Evolutionary conservation across 1,140 invertebrate genomes (phyloP).

Genomic region (Aradophagus sp.): DNA sequence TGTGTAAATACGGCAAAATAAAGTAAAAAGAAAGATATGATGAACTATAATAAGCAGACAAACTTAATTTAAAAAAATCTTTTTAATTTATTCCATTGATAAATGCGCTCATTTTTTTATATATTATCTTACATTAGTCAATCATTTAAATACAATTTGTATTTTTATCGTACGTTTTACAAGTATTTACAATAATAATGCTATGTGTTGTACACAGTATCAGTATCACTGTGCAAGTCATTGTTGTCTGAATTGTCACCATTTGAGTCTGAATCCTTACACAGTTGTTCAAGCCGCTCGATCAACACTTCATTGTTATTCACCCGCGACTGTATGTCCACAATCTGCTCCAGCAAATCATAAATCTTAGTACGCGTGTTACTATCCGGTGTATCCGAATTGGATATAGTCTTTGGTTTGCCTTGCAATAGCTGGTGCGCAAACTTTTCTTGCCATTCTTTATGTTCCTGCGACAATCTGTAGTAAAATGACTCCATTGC

Average conservation of each 20-base stretch:
- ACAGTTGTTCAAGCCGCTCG: conserved; percentile 55
- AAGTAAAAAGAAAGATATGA: no score
- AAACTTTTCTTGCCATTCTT: conserved; percentile 66
- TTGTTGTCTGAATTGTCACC: conserved; percentile 10
- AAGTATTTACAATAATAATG: conserved; percentile 29
- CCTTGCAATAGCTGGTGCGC: conserved; percentile 62
- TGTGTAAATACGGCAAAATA: no score
- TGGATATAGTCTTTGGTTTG: conserved; percentile 54
- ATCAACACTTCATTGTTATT: conserved; percentile 72
- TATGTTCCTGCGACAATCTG: conserved; percentile 66
- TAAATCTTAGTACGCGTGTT: conserved; percentile 72
- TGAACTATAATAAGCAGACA: no score
- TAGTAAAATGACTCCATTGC: conserved; percentile 66
- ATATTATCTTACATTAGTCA: no score
- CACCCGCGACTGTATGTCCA: conserved; percentile 56
- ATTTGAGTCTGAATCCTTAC: conserved; percentile 24
- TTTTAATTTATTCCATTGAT: no score
- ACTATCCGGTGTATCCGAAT: conserved; percentile 59
- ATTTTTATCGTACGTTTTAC: no score
- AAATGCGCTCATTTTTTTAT: no score
- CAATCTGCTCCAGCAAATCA: conserved; percentile 72
- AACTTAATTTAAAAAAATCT: no score
- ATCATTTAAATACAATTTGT: no score
- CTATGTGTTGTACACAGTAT: no score
- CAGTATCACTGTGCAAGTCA: no score